A percentile compares a stretch with the other conserved stretches of the same genome.
phyloP scores from a whole-genome alignment of 2,797 vertebrate genomes.

The Neosilurus hyrtlii region DNA sequence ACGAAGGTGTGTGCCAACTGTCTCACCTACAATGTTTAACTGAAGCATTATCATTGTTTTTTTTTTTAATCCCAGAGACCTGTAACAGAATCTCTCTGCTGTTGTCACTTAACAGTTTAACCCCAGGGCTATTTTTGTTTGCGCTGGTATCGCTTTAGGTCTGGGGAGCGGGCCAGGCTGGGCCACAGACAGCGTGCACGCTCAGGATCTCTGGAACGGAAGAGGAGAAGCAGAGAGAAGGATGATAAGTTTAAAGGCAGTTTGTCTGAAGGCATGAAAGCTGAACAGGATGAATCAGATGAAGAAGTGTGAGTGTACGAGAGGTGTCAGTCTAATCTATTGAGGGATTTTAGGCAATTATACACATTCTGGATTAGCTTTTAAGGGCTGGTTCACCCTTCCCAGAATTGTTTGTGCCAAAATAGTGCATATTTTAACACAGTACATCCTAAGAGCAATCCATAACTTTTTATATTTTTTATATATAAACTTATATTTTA shows the following conservation, averaged over 20 bases:
- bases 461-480: no score
- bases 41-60: background rate
- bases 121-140: background rate
- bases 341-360: background rate
- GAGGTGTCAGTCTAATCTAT: background rate
- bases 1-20: constrained; percentile 49
- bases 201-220: constrained; percentile 82
- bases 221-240: constrained; percentile 81
- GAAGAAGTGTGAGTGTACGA: constrained; percentile 53
- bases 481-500: no score
- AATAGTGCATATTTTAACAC: no score
- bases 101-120: background rate
- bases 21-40: background rate
- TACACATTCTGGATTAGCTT: background rate
- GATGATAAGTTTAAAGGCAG: constrained; percentile 99
- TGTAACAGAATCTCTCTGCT: background rate
- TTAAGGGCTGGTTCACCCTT: no score
- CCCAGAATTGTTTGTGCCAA: no score
- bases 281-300: constrained; percentile 88
- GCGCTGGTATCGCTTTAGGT: constrained; percentile 56
- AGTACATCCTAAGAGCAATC: no score
- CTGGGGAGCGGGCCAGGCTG: constrained; percentile 79
- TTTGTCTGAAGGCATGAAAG: constrained; percentile 97
- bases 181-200: constrained; percentile 82
- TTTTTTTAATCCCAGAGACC: no score